Evolutionary conservation across 2,888 invertebrate species (phyloP), one percentile per base, ranked within the genome.

Genomic region (Aporophyla lueneburgensis): DNA sequence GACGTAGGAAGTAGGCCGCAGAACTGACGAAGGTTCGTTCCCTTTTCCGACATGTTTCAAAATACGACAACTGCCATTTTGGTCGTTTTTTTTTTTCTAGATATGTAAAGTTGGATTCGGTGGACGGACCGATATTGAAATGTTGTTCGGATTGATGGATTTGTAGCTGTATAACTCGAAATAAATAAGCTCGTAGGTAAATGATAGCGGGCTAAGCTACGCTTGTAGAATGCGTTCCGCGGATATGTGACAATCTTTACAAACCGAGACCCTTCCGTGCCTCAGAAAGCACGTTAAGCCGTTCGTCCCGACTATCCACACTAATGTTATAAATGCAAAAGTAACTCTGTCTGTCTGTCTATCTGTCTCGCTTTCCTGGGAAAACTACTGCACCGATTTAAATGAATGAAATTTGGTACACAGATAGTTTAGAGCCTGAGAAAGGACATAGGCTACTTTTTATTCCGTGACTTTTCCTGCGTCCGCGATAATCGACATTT

Each of bases 1-100:
- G 76, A 61, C 63, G 63, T 53, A 77, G 74, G 73, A 83, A 85
- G 78, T 83, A 62, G 85, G 80, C 54, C 79, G 54, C 71, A 14
- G 33, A 62, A 61, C 62, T 89, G 89, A 89, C 84, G 86, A 83
- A 81, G 87, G 87, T 84, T 70, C 63, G 75, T 62, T 69, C 76
- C 78, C 63, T 86, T 86, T 74, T 73, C 49, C 74, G 78, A 72
- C 73, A 80, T 75, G 59, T 81, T 78, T 79, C 70, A 79, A 78
- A 83, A 79, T 86, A 80, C 70, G 49, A 66, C 59, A 40, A 65
- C 40, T 46, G 40, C 10, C 70, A 68, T 83, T 72, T 70, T 33
- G 33, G 10, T 27, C 43, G n/a, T 49, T 76, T 71, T 73, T 76
- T n/a, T 71, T 77, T 73, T 63, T 65, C 40, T 65, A 63, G 14